A percentile compares a stretch with the other conserved stretches of the same genome.
Conservation (phyloP, 2,113 vertebrate species). For the Puntigrus tetrazona region DNA sequence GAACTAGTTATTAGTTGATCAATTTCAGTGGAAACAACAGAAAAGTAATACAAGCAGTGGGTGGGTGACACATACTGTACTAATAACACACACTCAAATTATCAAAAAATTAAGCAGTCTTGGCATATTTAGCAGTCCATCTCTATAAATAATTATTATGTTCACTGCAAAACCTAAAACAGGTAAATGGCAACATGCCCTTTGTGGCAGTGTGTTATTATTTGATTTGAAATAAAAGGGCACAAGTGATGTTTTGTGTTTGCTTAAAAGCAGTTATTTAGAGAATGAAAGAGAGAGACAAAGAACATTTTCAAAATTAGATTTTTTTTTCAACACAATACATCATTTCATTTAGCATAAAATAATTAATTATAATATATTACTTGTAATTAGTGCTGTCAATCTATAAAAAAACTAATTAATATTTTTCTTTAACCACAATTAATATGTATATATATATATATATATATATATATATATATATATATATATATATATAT, state of each 20-base stretch:
- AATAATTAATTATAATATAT: background rate
- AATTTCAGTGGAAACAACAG: background rate
- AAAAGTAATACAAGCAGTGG: background rate
- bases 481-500: too few relatives aligned
- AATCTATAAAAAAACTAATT: background rate
- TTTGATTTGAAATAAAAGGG: background rate
- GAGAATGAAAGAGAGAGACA: background rate
- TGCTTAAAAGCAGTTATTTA: background rate
- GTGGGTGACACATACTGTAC: background rate
- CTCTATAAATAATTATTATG: background rate
- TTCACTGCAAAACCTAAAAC: background rate
- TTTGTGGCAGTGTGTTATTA: background rate
- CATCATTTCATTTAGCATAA: background rate
- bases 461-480: too few relatives aligned
- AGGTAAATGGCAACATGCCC: background rate
- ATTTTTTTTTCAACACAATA: background rate
- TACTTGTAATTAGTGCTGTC: background rate
- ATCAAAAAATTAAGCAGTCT: background rate
- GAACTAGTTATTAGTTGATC: background rate
- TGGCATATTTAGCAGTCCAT: background rate
- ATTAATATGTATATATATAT: too few relatives aligned
- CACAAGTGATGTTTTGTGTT: background rate
- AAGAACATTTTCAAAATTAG: background rate
- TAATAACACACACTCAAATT: background rate
- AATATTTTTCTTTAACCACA: too few relatives aligned